phyloP scores from a whole-genome alignment of 2,888 invertebrate genomes.

The Eupithecia tripunctaria region DNA sequence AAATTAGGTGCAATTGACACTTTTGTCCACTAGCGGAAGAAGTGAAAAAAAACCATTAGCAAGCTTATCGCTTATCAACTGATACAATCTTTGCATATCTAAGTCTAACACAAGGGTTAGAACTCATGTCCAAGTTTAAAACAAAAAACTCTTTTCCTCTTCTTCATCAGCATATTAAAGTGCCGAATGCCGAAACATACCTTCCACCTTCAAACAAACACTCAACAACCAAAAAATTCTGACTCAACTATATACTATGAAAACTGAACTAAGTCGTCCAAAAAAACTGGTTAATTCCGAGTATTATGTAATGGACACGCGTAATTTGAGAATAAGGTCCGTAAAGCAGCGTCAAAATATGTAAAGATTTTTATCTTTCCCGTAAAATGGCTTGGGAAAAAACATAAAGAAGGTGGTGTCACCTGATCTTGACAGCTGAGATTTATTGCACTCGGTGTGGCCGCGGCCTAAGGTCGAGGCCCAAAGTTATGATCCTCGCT shows the following conservation, averaged over 20 bases:
- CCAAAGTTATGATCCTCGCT: conserved; percentile 77
- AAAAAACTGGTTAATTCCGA: conserved; percentile 68
- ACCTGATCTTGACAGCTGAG: conserved; percentile 82
- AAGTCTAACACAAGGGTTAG: no score
- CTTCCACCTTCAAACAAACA: neutral
- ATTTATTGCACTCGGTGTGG: conserved; percentile 80
- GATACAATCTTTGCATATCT: no score
- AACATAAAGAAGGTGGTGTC: conserved; percentile 86
- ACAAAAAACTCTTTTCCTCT: neutral
- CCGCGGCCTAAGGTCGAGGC: conserved; percentile 79
- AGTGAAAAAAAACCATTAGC: no score
- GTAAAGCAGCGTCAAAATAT: conserved; percentile 84
- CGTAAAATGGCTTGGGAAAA: conserved; percentile 85
- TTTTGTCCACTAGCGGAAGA: no score
- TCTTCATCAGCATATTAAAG: neutral
- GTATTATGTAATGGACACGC: conserved; percentile 80
- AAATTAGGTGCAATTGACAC: no score
- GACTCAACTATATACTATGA: conserved; percentile 9
- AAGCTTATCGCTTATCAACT: no score
- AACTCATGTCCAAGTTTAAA: neutral
- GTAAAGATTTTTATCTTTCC: conserved; percentile 85
- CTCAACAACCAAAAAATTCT: neutral
- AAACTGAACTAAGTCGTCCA: conserved; percentile 23
- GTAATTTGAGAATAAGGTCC: conserved; percentile 83
- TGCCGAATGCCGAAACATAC: neutral